Evolutionary conservation across 2,113 vertebrate genomes (phyloP), one percentile per base, ranked within the genome.

Genomic region (Todiramphus chloris): DNA sequence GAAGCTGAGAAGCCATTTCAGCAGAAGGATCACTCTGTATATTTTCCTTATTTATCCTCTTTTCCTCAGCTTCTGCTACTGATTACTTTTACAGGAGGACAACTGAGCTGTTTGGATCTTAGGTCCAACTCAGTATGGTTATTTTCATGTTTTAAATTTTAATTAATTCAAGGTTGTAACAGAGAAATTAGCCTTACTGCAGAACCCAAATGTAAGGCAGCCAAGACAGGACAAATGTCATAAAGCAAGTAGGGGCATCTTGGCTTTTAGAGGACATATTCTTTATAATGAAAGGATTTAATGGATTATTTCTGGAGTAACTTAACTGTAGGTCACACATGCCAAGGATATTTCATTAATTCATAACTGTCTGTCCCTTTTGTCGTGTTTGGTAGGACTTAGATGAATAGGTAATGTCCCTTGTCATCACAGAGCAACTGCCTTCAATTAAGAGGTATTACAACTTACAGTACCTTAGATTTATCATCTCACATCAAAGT

Each of bases 331-430:
- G 37, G 28, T 53, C 58, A 70, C 43, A 56, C 18, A 9, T 56
- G 69, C 67, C 84, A 90, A 62, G 41, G 77, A 39, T 89, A 94
- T 95, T 95, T 89, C 20, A 85, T 81, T 81, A 78, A 41, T 43
- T 94, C 33, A 31, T 51, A 55, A 78, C 89, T 90, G 27, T 78
- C 46, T 89, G 44, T 35, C 39, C 76, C 44, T 90, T 92, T 43
- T 80, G n/a, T 64, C 72, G 43, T 87, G 46, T 74, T 96, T 93
- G 30, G n/a, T 87, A 33, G 35, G 59, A 83, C 48, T 78, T 35
- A 60, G 67, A 94, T 67, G 51, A 91, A 77, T 10, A 91, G 62
- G 59, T 60, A 86, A 83, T 10, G 68, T 41, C 27, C 30, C 53
- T 60, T 87, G 86, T 94, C 80, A 96, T 83, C 83, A 73, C 55